Conservation (phyloP, 2,797 vertebrate species). For the Sebastolobus altivelis region DNA sequence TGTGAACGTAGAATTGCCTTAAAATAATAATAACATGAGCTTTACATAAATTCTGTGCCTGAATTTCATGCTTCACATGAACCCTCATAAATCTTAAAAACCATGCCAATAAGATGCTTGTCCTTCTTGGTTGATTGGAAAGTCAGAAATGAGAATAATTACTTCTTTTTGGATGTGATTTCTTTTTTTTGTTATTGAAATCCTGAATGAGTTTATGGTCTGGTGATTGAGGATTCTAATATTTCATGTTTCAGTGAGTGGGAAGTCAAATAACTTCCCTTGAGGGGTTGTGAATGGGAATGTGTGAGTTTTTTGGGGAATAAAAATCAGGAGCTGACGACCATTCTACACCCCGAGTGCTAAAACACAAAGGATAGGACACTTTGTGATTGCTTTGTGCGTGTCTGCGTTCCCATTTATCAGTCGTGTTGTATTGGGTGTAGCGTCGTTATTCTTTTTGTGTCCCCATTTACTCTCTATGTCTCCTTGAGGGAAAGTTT, state of each 20-base stretch:
- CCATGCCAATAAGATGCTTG: neutral
- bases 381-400: neutral
- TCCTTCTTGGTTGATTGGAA: neutral
- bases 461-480: neutral
- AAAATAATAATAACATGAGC: neutral
- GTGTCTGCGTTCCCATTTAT: neutral
- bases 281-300: neutral
- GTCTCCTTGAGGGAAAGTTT: neutral
- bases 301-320: neutral
- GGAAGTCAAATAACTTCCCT: neutral
- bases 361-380: neutral
- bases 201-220: neutral
- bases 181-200: neutral
- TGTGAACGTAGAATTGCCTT: neutral
- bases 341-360: neutral
- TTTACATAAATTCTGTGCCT: neutral
- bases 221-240: neutral
- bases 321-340: neutral
- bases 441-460: slow-evolving; percentile 8
- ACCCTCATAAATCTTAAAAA: slow-evolving; percentile 12
- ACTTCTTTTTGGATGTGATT: neutral
- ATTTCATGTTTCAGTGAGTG: neutral
- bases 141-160: neutral
- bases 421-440: neutral
- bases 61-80: neutral